phyloP scores from a whole-genome alignment of 2,113 vertebrate genomes.

The Noctilio leporinus region DNA sequence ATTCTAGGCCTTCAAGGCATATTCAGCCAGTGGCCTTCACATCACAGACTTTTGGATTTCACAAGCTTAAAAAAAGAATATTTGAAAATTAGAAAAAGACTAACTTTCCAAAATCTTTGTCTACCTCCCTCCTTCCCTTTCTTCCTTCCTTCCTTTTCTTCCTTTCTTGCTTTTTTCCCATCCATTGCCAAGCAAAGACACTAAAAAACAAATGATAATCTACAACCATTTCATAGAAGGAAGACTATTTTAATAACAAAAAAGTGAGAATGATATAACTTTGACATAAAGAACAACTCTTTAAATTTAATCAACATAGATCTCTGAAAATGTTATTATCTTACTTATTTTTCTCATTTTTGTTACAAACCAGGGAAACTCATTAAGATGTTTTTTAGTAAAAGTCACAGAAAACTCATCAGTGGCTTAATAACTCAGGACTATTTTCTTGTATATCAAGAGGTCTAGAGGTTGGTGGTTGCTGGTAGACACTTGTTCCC shows the following conservation, averaged over 20 bases:
- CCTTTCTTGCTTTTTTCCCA: neutral
- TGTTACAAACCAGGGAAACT: neutral
- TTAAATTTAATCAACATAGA: neutral
- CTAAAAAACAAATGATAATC: neutral
- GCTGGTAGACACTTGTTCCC: neutral
- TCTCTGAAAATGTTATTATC: neutral
- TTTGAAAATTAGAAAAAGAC: neutral
- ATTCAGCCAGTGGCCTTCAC: neutral
- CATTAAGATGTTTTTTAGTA: neutral
- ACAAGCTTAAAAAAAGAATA: neutral
- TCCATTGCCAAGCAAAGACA: neutral
- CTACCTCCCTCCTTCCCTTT: neutral
- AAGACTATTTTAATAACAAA: neutral
- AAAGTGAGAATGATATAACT: neutral
- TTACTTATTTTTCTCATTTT: neutral
- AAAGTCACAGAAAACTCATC: neutral
- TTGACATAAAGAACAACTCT: neutral
- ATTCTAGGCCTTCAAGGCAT: neutral
- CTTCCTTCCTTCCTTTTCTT: too few relatives aligned
- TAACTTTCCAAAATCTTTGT: neutral
- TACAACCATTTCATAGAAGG: neutral
- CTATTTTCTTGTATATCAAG: neutral
- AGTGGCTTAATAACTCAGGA: neutral
- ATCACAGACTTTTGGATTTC: neutral
- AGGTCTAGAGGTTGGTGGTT: neutral